Conservation (phyloP, 1,140 invertebrate genomes). For the Rhynchophorus ferrugineus region DNA sequence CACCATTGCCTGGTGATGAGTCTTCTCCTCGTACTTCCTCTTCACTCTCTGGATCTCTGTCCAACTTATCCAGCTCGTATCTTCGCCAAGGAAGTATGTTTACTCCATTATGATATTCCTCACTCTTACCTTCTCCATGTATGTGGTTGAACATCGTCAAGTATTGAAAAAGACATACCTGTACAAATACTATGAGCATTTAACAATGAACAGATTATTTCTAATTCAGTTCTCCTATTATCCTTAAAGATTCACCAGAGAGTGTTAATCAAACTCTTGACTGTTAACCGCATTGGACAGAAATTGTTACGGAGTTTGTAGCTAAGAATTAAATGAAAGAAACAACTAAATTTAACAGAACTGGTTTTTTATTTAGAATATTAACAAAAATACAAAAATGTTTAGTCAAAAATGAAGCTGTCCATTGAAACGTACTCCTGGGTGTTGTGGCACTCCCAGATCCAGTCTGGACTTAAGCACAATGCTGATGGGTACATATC, state of each 20-base stretch:
- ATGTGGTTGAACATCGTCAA: slow-evolving; percentile 73
- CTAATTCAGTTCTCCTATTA: too few species aligned
- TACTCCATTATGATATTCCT: slow-evolving; percentile 55
- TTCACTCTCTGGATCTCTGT: slow-evolving; percentile 46
- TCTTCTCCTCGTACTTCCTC: slow-evolving; percentile 44
- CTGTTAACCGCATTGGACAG: too few species aligned
- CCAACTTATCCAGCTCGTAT: slow-evolving; percentile 48
- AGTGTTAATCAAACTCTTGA: too few species aligned
- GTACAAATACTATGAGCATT: too few species aligned
- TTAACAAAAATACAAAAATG: not conserved
- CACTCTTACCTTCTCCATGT: slow-evolving; percentile 56
- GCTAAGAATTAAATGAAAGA: too few species aligned
- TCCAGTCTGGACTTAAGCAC: slow-evolving; percentile 31
- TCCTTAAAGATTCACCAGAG: too few species aligned
- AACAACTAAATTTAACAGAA: too few species aligned
- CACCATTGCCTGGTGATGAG: not conserved
- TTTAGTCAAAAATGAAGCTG: slow-evolving; percentile 21
- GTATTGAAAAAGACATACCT: slow-evolving; percentile 86
- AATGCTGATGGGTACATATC: slow-evolving; percentile 14
- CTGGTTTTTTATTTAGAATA: not conserved
- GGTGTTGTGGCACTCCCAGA: slow-evolving; percentile 33
- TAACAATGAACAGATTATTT: too few species aligned
- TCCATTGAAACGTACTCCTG: slow-evolving; percentile 25
- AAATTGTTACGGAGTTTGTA: too few species aligned
- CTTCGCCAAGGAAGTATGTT: slow-evolving; percentile 65